Percentiles rank a stretch among this genome's conserved stretches.
Evolutionary conservation across 2,113 vertebrate genomes (phyloP).

Genomic region (Perccottus glenii): DNA sequence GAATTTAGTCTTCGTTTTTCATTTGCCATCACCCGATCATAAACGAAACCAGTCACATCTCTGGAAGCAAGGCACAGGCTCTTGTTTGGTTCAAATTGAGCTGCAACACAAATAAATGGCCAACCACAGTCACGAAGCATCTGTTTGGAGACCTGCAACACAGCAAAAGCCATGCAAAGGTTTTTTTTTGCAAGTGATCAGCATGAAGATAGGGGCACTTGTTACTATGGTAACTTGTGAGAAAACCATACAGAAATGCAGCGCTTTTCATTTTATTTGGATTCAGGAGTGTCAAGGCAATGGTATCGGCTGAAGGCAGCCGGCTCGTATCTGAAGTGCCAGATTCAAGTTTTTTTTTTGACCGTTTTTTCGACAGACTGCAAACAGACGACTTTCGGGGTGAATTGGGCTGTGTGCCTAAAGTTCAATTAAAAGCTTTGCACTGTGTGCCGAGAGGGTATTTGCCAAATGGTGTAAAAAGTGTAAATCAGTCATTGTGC

Average conservation of each 20-base stretch:
- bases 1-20: conserved; percentile 62
- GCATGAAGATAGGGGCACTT: conserved; percentile 25
- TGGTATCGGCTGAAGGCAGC: conserved; percentile 51
- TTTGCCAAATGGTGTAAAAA: conserved; percentile 60
- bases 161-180: conserved; percentile 7
- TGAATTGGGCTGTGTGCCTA: conserved; percentile 56
- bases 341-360: conserved; percentile 60
- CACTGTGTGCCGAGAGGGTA: conserved; percentile 51
- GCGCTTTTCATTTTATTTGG: conserved; percentile 32
- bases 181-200: conserved; percentile 40
- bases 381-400: conserved; percentile 59
- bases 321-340: conserved; percentile 42
- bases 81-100: conserved; percentile 45
- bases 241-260: conserved; percentile 26
- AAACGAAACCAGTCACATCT: conserved; percentile 44
- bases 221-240: conserved; percentile 58
- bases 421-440: conserved; percentile 71
- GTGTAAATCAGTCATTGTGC: conserved; percentile 43
- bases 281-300: conserved; percentile 28
- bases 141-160: conserved; percentile 5
- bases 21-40: conserved; percentile 58
- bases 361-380: conserved; percentile 65
- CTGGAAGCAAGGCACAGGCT: conserved; percentile 3
- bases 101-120: conserved; percentile 23
- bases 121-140: neutral